Evolutionary conservation across 2,797 vertebrate species (phyloP), one percentile per base, ranked within the genome.

Genomic region (Pantherophis alleghaniensis): DNA sequence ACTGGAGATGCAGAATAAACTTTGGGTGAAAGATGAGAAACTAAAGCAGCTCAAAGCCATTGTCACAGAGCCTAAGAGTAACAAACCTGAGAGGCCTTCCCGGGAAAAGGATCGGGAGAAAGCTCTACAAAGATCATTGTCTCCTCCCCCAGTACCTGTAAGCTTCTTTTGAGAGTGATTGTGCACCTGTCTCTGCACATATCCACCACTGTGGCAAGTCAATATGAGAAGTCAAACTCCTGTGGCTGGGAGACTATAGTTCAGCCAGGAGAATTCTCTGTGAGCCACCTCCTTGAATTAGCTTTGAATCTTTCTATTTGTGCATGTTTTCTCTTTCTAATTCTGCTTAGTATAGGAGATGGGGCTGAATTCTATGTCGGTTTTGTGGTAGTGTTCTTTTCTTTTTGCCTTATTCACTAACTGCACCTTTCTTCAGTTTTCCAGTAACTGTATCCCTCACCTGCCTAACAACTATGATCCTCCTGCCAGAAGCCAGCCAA

Each of bases 11-110:
- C 99, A 99, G 97, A 99, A 99, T 97, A 99, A 99, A 95, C 98
- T 99, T 88, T 99, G 99, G 99, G 99, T 99, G 93, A 99, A 99
- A 95, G 99, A 99, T 16, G 99, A 99, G 91, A 99, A 99, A 93
- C 96, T 99, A 96, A 99, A 99, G 96, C 99, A 99, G 95, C 98
- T 99, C 2, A 99, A 99, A 96, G 99, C 99, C 88, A 99, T 99
- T 3, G 99, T 99, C 59, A 99, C 98, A 0, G 99, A 99, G 93
- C 98, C 98, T 87, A 98, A 97, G 87, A 37, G 18, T 0, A 97
- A 97, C 0, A 98, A 98, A 63, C 98, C 98, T 0, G 98, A 98
- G 95, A 97, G 99, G 88, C 98, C 98, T 1, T 98, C 98, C 0
- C 97, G 99, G 92, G 98, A 98, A 47, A 98, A 97, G 63, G 99